Base-by-base conservation (phyloP, 2,113 vertebrate species). In the Mirounga angustirostris region DNA sequence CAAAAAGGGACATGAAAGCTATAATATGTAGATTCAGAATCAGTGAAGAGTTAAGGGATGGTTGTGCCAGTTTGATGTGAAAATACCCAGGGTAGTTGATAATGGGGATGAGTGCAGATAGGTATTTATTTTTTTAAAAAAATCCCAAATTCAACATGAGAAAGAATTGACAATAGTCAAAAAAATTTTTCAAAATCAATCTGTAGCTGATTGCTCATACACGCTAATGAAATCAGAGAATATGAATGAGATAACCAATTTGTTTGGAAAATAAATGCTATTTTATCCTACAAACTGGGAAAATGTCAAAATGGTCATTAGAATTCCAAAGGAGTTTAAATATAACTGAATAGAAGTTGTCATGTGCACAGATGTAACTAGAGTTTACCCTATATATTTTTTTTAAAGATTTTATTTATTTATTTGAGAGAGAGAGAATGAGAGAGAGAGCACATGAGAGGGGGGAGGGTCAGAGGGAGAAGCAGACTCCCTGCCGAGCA, bases 291-390 rank as follows among this genome's bases (percentile, higher is more conserved):
- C 28, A 94, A 89, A 81, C 76, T 81, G 61, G 83, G 33, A 93
- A 89, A 80, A 95, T 61, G 79, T 98, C 24, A 71, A 78, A 61
- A 89, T 50, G 63, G 36, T 81, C 63, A 85, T 95, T 88, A 85
- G 52, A 76, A 92, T 95, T 80, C 50, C 46, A 79, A 96, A 85
- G 61, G 84, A 50, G 26, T 86, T 94, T 93, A 71, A 50, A 90
- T 89, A 28, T 12, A 91, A 82, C 65, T 78, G 97, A 95, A 93
- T 93, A 74, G 40, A 97, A 97, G 36, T 89, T 97, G 40, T 82
- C 92, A 69, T 84, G 3, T 79, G 82, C 61, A 84, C 85, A 97
- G 84, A 96, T 97, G 89, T 93, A 97, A 84, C 50, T 95, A 54
- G 33, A 89, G 94, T 93, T 96, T 97, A 65, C 13, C 28, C n/a